Evolutionary conservation across 2,888 invertebrate species (phyloP).

Genomic region (Agonopterix arenella): DNA sequence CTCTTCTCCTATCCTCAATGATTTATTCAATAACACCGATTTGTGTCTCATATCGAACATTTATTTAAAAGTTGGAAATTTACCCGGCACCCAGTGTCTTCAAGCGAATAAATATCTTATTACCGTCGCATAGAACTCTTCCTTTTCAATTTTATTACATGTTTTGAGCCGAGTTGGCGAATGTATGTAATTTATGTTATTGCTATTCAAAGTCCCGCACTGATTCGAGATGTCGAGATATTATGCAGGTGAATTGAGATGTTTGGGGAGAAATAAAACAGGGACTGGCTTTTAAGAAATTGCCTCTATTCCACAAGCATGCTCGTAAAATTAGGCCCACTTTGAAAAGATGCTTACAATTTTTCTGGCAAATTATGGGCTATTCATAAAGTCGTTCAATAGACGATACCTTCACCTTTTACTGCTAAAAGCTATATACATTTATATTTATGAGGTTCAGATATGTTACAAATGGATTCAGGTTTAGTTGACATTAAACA

Average conservation of each 20-base stretch:
- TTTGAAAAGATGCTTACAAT: not conserved
- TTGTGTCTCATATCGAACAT: conserved; percentile 16
- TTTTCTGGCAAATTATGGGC: too few species aligned
- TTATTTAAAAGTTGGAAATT: conserved; percentile 11
- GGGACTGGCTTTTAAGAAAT: conserved; percentile 18
- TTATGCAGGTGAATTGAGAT: conserved; percentile 20
- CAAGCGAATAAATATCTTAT: not conserved
- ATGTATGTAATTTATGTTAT: conserved; percentile 12
- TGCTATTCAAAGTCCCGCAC: conserved; percentile 17
- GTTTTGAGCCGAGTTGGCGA: not conserved
- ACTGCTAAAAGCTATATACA: too few species aligned
- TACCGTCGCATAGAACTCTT: conserved; percentile 4
- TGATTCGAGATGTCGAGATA: conserved; percentile 13
- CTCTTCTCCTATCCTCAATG: conserved; percentile 3
- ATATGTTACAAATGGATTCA: too few species aligned
- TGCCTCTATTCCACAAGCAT: conserved; percentile 16
- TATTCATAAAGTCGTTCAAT: too few species aligned
- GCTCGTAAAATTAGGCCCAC: conserved; percentile 7
- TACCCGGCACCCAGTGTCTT: not conserved
- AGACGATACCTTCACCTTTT: too few species aligned
- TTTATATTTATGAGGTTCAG: too few species aligned
- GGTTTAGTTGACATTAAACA: too few species aligned
- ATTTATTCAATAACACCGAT: conserved; percentile 19
- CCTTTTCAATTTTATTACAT: not conserved
- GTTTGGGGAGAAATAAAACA: conserved; percentile 16